Conservation (phyloP, 2,113 vertebrate genomes). For the Aix galericulata region DNA sequence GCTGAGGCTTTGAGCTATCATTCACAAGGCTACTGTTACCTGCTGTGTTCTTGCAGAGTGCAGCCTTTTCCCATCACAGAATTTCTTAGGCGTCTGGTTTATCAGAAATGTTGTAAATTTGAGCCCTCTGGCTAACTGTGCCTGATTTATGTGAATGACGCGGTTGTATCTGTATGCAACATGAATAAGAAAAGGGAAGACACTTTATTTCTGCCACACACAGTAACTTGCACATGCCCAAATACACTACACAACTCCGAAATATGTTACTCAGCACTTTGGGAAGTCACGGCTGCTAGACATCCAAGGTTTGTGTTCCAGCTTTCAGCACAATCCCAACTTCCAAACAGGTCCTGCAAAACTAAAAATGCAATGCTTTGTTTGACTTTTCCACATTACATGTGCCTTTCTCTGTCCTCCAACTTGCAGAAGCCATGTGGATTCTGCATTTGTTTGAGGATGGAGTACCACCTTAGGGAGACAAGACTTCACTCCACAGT, state of each 20-base stretch:
- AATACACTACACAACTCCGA: neutral
- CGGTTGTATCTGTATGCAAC: constrained; percentile 26
- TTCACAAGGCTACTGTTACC: constrained; percentile 66
- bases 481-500: accelerated
- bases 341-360: neutral
- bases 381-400: neutral
- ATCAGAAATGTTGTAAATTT: constrained; percentile 54
- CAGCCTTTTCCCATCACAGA: constrained; percentile 63
- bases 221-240: accelerated
- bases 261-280: neutral
- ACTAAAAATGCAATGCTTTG: neutral
- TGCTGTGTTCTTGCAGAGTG: constrained; percentile 37
- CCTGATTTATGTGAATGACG: constrained; percentile 49
- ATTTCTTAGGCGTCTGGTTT: constrained; percentile 50
- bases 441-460: neutral
- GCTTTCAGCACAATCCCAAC: neutral
- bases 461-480: neutral
- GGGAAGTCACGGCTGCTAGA: neutral
- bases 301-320: accelerated
- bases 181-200: neutral
- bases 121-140: constrained; percentile 38
- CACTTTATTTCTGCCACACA: neutral
- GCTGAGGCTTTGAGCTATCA: constrained; percentile 52
- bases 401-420: neutral
- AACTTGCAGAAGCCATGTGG: neutral